Base-by-base conservation (phyloP, 2,888 invertebrate genomes). In the Rhorus exstirpatorius region DNA sequence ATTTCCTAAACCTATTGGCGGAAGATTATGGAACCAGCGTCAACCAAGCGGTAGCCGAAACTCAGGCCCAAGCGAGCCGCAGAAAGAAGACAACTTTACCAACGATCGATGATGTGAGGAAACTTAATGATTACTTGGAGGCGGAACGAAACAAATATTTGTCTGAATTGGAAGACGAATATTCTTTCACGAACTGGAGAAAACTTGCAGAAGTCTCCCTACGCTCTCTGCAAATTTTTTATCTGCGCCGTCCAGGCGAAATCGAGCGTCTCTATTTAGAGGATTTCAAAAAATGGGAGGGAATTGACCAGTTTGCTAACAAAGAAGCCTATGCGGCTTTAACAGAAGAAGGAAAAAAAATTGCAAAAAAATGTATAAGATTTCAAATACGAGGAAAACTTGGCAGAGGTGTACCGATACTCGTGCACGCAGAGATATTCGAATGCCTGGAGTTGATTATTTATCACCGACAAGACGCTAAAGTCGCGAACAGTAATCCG, bases 241-340 rank as follows among this genome's bases (percentile, higher is more conserved):
- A 87, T 76, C 85, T 86, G 38, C 83, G 86, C 8, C 63, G 86
- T n/a, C 68, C 87, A 0, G 87, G 87, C 1, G 87, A 87, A 78
- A 82, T 86, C 0, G 86, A 88, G 71, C 35, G 86, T 7, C 35
- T 84, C 3, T 51, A 74, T 1, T 55, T 88, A 0, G 75, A 86
- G 21, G 84, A 88, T 83, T 88, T 83, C 17, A 41, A 79, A 4
- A 76, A 74, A 7, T 71, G 81, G 24, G 75, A 84, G 58, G 70
- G 84, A 2, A 84, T 88, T 10, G 81, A 85, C 46, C 72, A 77
- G 7, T 49, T 78, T 2, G 71, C 79, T 0, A 79, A 85, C 53
- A 80, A 76, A 10, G 86, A 87, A 19, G 41, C 67, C 1, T 84
- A 74, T 21, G 76, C 70, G 10, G 17, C 53, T 12, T 26, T 87